A percentile compares a stretch with the other conserved stretches of the same genome.
Conservation (phyloP, 2,113 vertebrate genomes). For the Charadrius vociferus region DNA sequence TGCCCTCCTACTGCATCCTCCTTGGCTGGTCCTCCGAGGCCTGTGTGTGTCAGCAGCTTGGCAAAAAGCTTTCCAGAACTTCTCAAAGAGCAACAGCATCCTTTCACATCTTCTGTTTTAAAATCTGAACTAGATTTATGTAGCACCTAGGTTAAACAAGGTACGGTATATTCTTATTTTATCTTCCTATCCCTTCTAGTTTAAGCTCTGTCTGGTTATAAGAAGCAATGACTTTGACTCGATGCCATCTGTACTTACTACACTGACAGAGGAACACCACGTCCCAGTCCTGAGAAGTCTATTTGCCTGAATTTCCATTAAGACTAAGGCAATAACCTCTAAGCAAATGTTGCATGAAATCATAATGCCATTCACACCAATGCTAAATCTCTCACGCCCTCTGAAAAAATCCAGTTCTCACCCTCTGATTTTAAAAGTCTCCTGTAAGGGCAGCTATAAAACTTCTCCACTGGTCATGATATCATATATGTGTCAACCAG, state of each 20-base stretch:
- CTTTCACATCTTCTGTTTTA: not conserved
- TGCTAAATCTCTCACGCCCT: not conserved
- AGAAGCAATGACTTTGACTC: not conserved
- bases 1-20: not conserved
- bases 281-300: not conserved
- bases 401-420: not conserved
- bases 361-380: not conserved
- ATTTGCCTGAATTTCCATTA: constrained; percentile 13
- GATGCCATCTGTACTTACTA: not conserved
- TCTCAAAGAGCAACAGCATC: not conserved
- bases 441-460: not conserved
- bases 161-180: not conserved
- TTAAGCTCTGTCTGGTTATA: not conserved
- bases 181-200: not conserved
- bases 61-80: not conserved
- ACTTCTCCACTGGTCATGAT: not conserved
- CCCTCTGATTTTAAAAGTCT: not conserved
- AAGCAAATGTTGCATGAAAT: constrained; percentile 40
- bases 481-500: not conserved
- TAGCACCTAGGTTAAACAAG: not conserved
- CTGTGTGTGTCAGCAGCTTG: not conserved
- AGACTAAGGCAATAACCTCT: not conserved
- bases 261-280: not conserved
- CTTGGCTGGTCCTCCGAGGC: not conserved
- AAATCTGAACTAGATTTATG: not conserved